Base-by-base conservation (phyloP, 35 echinoderm and acorn worm species). In the Ptychodera flava region DNA sequence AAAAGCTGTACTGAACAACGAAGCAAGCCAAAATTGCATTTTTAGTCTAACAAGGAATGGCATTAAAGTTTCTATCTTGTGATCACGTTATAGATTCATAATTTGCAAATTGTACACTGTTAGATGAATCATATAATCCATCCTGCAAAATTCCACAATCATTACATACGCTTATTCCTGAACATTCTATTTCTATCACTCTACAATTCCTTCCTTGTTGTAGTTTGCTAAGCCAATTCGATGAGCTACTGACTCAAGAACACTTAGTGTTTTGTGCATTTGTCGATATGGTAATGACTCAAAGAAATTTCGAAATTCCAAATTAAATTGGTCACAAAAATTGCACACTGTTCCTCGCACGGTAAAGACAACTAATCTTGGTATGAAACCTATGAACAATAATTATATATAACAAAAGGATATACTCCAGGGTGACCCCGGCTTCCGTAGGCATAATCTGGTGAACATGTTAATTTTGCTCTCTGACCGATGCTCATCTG, bases 381-480 rank as follows among this genome's bases (percentile, higher is more conserved):
- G n/a, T n/a, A n/a, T n/a, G n/a, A n/a, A n/a, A n/a, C n/a, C n/a
- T n/a, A n/a, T n/a, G n/a, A n/a, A n/a, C n/a, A n/a, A n/a, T n/a
- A n/a, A n/a, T 33, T 29, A 80, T 1, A 29, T 33, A 10, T 80
- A 78, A 31, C 32, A 79, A 94, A 94, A 94, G 95, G 95, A 97
- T 97, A 97, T 97, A 97, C 95, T 88, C 88, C 92, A 15, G 86
- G 92, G 31, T 92, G 81, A 0, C 95, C 95, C 32, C 37, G 79
- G 10, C 79, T 31, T 77, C 95, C 95, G 76, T 97, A 97, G 79
- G 95, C 95, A 86, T 85, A 97, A 33, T 97, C 95, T 16, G 95
- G 90, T 33, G 87, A 85, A 86, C 95, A 97, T 0, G 92, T 94
- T 81, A 97, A 38, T 34, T 85, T 94, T 0, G 95, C 95, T 37